Conservation (phyloP, 1,140 invertebrate genomes). For the Antheraea mylitta region DNA sequence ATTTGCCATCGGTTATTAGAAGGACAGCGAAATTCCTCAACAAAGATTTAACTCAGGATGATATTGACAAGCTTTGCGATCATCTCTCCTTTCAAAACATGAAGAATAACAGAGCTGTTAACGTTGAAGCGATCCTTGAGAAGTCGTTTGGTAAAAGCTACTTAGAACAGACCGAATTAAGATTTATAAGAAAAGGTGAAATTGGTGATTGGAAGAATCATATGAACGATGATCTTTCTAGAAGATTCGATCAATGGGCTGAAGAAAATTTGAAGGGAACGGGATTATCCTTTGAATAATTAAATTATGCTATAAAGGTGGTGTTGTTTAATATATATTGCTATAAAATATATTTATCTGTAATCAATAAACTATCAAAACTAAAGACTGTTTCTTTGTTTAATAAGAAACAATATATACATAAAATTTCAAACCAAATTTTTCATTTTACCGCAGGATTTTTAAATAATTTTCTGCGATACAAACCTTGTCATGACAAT, state of each 20-base stretch:
- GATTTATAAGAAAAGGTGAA: slow-evolving; percentile 90
- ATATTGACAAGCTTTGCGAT: slow-evolving; percentile 83
- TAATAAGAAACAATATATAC: no score
- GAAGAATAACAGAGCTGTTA: slow-evolving; percentile 89
- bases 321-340: background rate
- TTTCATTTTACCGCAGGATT: no score
- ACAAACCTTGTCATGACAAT: no score
- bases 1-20: slow-evolving; percentile 82
- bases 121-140: slow-evolving; percentile 82
- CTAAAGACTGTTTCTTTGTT: no score
- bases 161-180: slow-evolving; percentile 78
- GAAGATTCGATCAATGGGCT: slow-evolving; percentile 88
- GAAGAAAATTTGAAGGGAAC: slow-evolving; percentile 83
- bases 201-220: slow-evolving; percentile 92
- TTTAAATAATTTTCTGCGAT: no score
- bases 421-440: no score
- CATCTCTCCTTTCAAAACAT: slow-evolving; percentile 90
- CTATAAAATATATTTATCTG: slow-evolving; percentile 1
- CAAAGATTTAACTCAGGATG: slow-evolving; percentile 82
- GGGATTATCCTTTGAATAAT: slow-evolving; percentile 81
- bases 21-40: slow-evolving; percentile 87
- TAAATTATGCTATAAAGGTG: slow-evolving; percentile 1
- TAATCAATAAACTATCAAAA: background rate
- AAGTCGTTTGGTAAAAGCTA: slow-evolving; percentile 73
- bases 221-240: slow-evolving; percentile 85